Evolutionary conservation across 2,797 vertebrate genomes (phyloP).

Genomic region (Cuculus canorus): DNA sequence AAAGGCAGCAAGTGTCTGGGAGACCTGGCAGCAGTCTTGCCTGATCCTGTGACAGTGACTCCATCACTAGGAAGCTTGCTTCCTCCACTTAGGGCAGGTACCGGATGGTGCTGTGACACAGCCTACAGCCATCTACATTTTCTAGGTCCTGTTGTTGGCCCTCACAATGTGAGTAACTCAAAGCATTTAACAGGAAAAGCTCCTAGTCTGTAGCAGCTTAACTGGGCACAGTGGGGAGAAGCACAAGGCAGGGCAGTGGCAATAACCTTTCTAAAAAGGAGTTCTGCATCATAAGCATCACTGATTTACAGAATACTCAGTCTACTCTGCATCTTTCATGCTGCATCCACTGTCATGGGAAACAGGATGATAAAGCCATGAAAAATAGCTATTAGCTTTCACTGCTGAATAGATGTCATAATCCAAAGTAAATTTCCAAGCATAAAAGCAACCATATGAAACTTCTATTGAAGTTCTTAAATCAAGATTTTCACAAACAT

Average conservation of each 20-base stretch:
- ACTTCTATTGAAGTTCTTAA: neutral
- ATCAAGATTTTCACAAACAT: neutral
- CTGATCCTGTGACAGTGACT: neutral
- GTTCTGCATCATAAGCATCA: neutral
- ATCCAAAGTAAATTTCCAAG: neutral
- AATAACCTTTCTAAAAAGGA: neutral
- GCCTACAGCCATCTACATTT: neutral
- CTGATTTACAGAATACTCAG: neutral
- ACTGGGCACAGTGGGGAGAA: neutral
- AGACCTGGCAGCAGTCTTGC: rapidly evolving
- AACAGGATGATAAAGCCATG: neutral
- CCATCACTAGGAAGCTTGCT: rapidly evolving
- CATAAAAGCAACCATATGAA: neutral
- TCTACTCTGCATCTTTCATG: neutral
- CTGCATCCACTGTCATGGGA: neutral
- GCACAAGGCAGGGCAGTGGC: neutral
- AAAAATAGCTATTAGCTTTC: neutral
- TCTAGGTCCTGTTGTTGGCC: neutral
- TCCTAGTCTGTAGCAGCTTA: neutral
- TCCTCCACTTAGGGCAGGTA: neutral
- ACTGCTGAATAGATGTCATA: neutral
- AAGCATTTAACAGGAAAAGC: neutral
- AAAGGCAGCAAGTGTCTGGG: neutral
- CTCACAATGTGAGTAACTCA: neutral
- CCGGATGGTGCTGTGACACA: neutral